These are phyloP conservation scores for Philereme vetulata DNA, from an alignment of 2,888 invertebrate genomes.

Conservation along the genomic window DNA sequence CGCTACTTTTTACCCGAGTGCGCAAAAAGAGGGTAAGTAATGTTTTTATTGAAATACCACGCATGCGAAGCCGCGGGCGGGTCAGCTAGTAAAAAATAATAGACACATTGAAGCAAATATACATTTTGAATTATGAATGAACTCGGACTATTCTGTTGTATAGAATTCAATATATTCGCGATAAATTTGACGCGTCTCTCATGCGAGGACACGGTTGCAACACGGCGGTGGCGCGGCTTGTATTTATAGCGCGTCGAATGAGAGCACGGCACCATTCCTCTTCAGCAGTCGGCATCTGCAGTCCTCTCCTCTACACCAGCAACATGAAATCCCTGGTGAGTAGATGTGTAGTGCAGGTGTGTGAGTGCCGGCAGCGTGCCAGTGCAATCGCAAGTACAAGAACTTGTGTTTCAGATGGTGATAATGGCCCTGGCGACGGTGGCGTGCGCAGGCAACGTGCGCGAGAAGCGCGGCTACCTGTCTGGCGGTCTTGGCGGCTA, in stretches of 20 bases:
- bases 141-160: too few relatives aligned
- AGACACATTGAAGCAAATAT: too few relatives aligned
- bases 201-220: slow-evolving; percentile 10
- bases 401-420: slow-evolving; percentile 33
- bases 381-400: slow-evolving; percentile 1
- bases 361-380: background rate
- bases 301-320: slow-evolving; percentile 6
- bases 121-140: too few relatives aligned
- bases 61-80: too few relatives aligned
- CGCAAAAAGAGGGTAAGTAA: too few relatives aligned
- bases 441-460: slow-evolving; percentile 35
- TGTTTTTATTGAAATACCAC: too few relatives aligned
- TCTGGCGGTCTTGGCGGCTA: slow-evolving; percentile 21
- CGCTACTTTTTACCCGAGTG: too few relatives aligned
- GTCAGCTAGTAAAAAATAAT: too few relatives aligned
- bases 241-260: slow-evolving; percentile 2
- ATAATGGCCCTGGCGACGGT: slow-evolving; percentile 20
- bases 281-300: background rate
- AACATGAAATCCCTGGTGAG: slow-evolving; percentile 29
- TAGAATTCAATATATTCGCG: too few relatives aligned
- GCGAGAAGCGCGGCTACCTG: slow-evolving; percentile 42
- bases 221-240: background rate
- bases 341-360: background rate
- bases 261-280: slow-evolving; percentile 17
- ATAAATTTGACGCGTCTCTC: too few relatives aligned